phyloP scores from a whole-genome alignment of 2,888 invertebrate species.

The Dasypolia templi region DNA sequence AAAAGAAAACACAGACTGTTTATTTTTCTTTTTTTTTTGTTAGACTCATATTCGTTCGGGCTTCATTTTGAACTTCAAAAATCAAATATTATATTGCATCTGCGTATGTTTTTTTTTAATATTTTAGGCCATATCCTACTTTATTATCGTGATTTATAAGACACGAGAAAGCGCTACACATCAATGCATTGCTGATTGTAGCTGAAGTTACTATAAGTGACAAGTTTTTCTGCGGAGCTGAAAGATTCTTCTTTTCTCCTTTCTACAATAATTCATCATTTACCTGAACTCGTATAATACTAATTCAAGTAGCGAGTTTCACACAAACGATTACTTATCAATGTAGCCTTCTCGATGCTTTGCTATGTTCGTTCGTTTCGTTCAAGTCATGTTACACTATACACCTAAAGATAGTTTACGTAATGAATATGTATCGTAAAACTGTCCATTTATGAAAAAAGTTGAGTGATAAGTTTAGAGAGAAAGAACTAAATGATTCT shows the following conservation, averaged over 20 bases:
- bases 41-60: neutral
- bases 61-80: neutral
- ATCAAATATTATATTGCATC: neutral
- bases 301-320: neutral
- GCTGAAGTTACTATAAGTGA: no score
- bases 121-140: neutral
- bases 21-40: neutral
- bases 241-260: neutral
- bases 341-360: neutral
- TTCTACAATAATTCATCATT: neutral
- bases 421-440: neutral
- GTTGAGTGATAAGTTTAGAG: neutral
- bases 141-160: neutral
- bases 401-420: neutral
- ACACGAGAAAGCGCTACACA: neutral
- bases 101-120: neutral
- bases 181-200: neutral
- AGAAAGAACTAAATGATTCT: neutral
- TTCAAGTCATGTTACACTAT: neutral
- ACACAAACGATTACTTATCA: neutral
- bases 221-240: neutral
- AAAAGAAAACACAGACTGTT: neutral
- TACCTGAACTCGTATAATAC: neutral
- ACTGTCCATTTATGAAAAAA: neutral
- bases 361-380: neutral